Conservation (phyloP, 2,888 invertebrate species). For the Tipula vernalis region DNA sequence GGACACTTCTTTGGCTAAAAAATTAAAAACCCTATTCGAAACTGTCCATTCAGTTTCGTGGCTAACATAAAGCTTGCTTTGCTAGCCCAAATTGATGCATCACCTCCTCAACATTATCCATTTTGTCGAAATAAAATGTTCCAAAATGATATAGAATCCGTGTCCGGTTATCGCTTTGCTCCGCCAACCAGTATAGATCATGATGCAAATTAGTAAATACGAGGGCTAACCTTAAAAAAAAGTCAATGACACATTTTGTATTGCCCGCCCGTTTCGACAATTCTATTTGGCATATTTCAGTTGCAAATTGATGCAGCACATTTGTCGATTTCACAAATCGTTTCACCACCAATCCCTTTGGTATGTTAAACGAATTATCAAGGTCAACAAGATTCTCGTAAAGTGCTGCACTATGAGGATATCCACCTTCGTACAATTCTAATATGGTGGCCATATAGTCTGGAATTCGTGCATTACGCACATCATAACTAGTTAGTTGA, state of each 20-base stretch:
- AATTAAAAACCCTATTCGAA: background rate
- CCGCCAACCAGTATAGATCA: background rate
- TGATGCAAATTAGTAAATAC: background rate
- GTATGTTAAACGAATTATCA: background rate
- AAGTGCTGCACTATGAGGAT: background rate
- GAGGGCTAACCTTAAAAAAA: background rate
- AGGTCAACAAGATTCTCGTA: background rate
- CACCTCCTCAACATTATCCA: background rate
- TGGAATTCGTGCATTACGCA: background rate
- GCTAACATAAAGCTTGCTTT: background rate
- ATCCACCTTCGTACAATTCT: background rate
- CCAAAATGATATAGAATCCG: slow-evolving; percentile 12
- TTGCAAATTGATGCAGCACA: background rate
- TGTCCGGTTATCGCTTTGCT: slow-evolving; percentile 14
- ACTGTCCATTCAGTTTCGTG: background rate
- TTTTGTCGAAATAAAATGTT: slow-evolving; percentile 12
- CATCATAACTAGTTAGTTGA: background rate
- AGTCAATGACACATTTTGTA: background rate
- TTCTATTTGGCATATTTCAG: background rate
- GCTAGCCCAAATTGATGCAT: background rate
- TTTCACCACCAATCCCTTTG: background rate
- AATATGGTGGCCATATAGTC: background rate
- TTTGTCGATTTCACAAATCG: background rate
- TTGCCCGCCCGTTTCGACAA: background rate
- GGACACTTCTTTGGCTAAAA: background rate